Evolutionary conservation across 2,888 invertebrate genomes (phyloP).

Genomic region (Pachycephus smyrnensis): DNA sequence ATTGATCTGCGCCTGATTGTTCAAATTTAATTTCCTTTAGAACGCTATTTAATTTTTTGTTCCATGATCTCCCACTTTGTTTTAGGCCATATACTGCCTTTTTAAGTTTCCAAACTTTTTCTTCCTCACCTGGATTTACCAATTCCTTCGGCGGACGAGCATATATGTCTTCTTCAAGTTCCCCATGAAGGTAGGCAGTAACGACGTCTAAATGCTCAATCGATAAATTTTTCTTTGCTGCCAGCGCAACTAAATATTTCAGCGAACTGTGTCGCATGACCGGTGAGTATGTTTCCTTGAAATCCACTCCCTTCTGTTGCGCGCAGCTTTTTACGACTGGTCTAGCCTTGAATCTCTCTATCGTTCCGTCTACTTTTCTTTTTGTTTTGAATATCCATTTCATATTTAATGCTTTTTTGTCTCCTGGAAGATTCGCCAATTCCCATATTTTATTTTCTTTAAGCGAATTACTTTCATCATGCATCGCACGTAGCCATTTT

Average conservation of each 20-base stretch:
- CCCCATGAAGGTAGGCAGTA: constrained; percentile 42
- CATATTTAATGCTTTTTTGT: constrained; percentile 24
- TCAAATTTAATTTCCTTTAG: background rate
- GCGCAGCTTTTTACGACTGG: constrained; percentile 42
- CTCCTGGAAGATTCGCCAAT: constrained; percentile 22
- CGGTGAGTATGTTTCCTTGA: constrained; percentile 45
- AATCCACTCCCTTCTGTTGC: constrained; percentile 44
- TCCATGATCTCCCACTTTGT: background rate
- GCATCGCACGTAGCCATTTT: constrained; percentile 32
- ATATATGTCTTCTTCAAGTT: constrained; percentile 40
- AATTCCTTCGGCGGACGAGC: constrained; percentile 17
- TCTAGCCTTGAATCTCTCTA: constrained; percentile 35
- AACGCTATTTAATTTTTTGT: background rate
- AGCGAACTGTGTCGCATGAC: constrained; percentile 38
- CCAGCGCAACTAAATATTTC: constrained; percentile 38
- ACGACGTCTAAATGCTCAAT: constrained; percentile 41
- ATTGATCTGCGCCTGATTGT: background rate
- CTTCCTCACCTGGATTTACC: background rate
- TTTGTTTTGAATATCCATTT: constrained; percentile 35
- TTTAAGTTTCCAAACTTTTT: background rate
- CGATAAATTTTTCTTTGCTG: constrained; percentile 30
- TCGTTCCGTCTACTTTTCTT: constrained; percentile 15
- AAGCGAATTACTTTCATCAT: constrained; percentile 28
- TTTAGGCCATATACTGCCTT: background rate
- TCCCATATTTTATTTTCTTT: constrained; percentile 32